Conservation (phyloP, 2,888 invertebrate species). For the Caenorhabditis sp. region DNA sequence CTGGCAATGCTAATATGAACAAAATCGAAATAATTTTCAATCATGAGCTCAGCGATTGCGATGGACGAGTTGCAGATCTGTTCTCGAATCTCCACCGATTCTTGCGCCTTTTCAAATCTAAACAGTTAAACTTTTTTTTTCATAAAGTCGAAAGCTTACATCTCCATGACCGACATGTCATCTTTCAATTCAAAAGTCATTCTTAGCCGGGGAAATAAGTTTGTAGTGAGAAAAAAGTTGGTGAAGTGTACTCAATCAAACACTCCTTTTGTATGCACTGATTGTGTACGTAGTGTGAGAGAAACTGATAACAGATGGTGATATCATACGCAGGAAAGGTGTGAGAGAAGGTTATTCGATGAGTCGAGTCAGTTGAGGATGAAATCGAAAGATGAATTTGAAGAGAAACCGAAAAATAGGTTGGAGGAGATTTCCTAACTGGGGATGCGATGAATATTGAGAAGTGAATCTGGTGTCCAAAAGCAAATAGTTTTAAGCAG, state of each 20-base stretch:
- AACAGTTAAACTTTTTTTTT: background rate
- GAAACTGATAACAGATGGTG: constrained; percentile 5
- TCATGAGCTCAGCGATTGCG: background rate
- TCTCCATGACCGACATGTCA: background rate
- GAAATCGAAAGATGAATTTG: background rate
- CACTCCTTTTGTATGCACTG: constrained; percentile 2
- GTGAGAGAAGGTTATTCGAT: background rate
- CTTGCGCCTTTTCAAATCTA: constrained; percentile 21
- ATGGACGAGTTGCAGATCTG: background rate
- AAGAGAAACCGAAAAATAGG: background rate
- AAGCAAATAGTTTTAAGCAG: too few species aligned
- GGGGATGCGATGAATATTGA: too few species aligned
- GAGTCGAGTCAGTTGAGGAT: background rate
- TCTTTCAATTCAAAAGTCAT: constrained; percentile 4
- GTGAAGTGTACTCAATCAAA: constrained; percentile 11
- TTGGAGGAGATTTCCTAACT: background rate
- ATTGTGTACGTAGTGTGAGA: constrained; percentile 9
- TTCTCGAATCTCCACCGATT: constrained; percentile 8
- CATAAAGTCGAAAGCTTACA: background rate
- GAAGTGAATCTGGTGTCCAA: too few species aligned
- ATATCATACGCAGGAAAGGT: constrained; percentile 17
- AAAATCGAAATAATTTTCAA: constrained; percentile 38
- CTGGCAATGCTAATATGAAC: constrained; percentile 25
- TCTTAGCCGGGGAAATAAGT: background rate
- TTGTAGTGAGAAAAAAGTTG: constrained; percentile 2